Evolutionary conservation across 2,888 invertebrate species (phyloP), one percentile per base, ranked within the genome.

Genomic region (Tetropium fuscum): DNA sequence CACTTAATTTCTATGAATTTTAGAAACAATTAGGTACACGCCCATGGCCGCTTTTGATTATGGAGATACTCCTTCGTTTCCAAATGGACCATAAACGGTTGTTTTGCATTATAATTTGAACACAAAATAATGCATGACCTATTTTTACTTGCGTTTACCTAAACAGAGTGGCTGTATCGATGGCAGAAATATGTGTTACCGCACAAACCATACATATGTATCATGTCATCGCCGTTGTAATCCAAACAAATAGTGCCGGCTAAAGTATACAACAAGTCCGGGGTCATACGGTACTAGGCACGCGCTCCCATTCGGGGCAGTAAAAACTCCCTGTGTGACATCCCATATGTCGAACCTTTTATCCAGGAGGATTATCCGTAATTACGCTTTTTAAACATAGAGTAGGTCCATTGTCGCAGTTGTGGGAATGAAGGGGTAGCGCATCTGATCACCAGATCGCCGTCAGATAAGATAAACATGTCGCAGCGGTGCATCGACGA

Each of bases 301-400:
- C 43, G 49, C 56, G 43, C 55, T 34, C 13, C 4, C 44, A 27
- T 27, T 16, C 25, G 16, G 44, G 27, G 45, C 55, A 22, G 56
- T 53, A 53, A 66, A 62, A 65, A 59, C 41, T 47, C 69, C 64
- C 66, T 58, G 60, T 72, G 72, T 68, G 74, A 74, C 72, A 72
- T 75, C 80, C 75, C 80, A 80, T 79, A 80, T 80, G 80, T 78
- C 79, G 70, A 58, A 63, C 70, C 72, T 72, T 74, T 77, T 74
- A 71, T 74, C 67, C 69, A 64, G 68, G 69, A 63, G 76, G 80
- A 80, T 80, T 79, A 80, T 77, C 78, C 75, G 73, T 80, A 80
- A 80, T 80, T 80, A 80, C 76, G 78, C 79, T 79, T 79, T 80
- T 78, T 78, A 80, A 79, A 78, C 76, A 77, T 72, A 70, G 74